Evolutionary conservation across 2,113 vertebrate species (phyloP).

Genomic region (Rhinoderma darwinii): DNA sequence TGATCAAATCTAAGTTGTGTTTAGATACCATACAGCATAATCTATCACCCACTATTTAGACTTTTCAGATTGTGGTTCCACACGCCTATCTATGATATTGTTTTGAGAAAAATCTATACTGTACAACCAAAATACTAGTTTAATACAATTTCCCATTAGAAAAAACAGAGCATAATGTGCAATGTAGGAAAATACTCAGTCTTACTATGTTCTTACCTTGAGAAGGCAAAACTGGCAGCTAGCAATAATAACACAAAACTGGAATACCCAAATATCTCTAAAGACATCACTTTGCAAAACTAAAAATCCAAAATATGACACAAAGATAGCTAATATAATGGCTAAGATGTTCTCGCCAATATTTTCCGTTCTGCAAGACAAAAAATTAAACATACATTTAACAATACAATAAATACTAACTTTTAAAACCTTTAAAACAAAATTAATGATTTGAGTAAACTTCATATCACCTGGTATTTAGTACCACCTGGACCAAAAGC

Average conservation of each 20-base stretch:
- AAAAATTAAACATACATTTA: slow-evolving; percentile 28
- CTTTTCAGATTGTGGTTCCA: neutral
- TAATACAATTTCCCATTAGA: too few species aligned
- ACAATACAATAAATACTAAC: neutral
- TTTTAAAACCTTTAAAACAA: neutral
- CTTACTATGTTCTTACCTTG: slow-evolving; percentile 78
- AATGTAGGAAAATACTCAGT: neutral
- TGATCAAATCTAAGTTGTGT: too few species aligned
- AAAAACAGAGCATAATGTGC: too few species aligned
- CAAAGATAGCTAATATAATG: slow-evolving; percentile 85
- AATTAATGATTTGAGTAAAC: too few species aligned
- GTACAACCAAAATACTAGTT: too few species aligned
- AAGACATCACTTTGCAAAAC: slow-evolving; percentile 92
- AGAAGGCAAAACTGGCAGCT: slow-evolving; percentile 97
- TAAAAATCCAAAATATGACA: slow-evolving; percentile 92
- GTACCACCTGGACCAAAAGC: too few species aligned
- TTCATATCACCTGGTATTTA: too few species aligned
- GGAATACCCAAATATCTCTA: slow-evolving; percentile 91
- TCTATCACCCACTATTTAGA: too few species aligned
- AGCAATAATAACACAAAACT: slow-evolving; percentile 95
- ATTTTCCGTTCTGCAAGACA: slow-evolving; percentile 78
- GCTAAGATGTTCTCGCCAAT: slow-evolving; percentile 87
- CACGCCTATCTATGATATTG: too few species aligned
- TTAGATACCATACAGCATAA: too few species aligned
- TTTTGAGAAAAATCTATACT: too few species aligned